phyloP scores from a whole-genome alignment of 2,888 invertebrate genomes.

The Cepaea hortensis region DNA sequence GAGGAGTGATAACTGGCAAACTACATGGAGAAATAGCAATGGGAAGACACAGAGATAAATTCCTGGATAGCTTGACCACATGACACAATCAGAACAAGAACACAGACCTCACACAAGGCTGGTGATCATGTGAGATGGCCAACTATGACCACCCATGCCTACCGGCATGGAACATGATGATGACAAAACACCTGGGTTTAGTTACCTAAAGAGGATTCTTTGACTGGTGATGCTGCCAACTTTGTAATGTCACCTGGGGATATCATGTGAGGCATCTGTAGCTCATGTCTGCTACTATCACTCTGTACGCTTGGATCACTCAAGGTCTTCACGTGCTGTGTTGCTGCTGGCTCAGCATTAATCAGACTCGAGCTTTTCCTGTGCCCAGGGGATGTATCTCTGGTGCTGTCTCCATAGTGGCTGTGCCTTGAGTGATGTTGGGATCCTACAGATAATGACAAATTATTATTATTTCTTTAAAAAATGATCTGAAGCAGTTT shows the following conservation, averaged over 20 bases:
- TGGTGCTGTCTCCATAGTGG: slow-evolving; percentile 32
- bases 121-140: too few species aligned
- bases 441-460: slow-evolving; percentile 24
- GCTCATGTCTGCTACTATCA: slow-evolving; percentile 14
- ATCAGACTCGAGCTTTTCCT: slow-evolving; percentile 12
- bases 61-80: too few species aligned
- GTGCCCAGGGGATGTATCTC: slow-evolving; percentile 1
- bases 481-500: too few species aligned
- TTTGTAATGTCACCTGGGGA: slow-evolving; percentile 1
- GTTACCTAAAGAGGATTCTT: slow-evolving; percentile 17
- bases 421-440: slow-evolving; percentile 26
- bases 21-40: too few species aligned
- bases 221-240: not conserved
- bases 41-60: too few species aligned
- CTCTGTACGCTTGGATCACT: slow-evolving; percentile 37
- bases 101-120: too few species aligned
- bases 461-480: not conserved
- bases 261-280: not conserved
- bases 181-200: not conserved
- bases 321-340: slow-evolving; percentile 36
- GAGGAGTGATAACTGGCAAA: too few species aligned
- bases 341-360: slow-evolving; percentile 29
- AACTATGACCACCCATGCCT: too few species aligned
- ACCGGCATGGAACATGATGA: too few species aligned
- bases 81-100: too few species aligned